Conservation (phyloP, 2,113 vertebrate species). For the Prinia subflava region DNA sequence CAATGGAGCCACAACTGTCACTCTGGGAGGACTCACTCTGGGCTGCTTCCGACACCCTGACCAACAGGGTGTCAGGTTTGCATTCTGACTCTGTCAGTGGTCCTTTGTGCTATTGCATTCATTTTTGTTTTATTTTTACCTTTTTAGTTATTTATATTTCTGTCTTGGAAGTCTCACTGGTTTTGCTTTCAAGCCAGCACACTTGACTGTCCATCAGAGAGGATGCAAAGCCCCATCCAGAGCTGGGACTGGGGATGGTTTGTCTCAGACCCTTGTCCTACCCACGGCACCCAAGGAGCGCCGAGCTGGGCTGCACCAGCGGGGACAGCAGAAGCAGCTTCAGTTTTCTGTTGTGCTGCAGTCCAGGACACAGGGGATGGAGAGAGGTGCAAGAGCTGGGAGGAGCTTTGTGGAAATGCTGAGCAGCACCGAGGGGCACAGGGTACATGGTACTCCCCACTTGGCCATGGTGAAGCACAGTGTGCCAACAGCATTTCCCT, state of each 20-base stretch:
- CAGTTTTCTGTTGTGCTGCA: background rate
- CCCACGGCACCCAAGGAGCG: rapidly evolving
- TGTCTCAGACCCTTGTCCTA: rapidly evolving
- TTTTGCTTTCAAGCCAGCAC: no score
- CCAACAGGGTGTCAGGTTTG: no score
- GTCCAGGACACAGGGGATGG: background rate
- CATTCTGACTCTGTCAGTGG: no score
- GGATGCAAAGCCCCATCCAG: rapidly evolving
- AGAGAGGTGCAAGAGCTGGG: background rate
- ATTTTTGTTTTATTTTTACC: no score
- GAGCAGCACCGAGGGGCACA: background rate
- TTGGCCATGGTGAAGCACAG: rapidly evolving
- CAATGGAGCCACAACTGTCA: no score
- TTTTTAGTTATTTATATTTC: no score
- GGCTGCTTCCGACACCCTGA: no score
- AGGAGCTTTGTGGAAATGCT: background rate
- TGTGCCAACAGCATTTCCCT: background rate
- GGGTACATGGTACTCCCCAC: rapidly evolving
- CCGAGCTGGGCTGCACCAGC: background rate
- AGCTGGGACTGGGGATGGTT: background rate
- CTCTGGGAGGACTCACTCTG: no score
- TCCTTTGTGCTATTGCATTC: no score
- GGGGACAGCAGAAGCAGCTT: background rate
- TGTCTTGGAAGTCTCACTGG: no score
- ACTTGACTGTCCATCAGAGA: background rate